Conservation (phyloP, 2,113 vertebrate species). For the Leiothrix lutea region DNA sequence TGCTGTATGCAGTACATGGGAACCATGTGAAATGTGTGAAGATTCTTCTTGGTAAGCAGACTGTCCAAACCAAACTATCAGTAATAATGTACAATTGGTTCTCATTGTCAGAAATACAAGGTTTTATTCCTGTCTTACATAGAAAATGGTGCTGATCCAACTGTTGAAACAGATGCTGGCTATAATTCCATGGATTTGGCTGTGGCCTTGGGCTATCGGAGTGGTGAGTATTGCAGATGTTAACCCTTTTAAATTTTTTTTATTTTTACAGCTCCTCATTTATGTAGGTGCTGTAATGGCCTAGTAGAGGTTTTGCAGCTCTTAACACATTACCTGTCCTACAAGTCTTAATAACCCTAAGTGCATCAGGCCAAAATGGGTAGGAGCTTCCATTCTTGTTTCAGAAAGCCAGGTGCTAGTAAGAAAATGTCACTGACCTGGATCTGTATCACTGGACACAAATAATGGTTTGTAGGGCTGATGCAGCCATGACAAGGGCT, state of each 20-base stretch:
- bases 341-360: neutral
- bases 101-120: neutral
- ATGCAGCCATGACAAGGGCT: neutral
- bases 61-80: neutral
- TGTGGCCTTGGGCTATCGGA: conserved; percentile 92
- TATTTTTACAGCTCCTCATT: neutral
- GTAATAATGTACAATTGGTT: neutral
- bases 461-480: neutral
- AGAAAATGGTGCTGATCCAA: conserved; percentile 96
- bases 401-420: neutral
- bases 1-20: conserved; percentile 96
- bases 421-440: neutral
- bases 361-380: neutral
- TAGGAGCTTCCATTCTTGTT: neutral
- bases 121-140: conserved; percentile 18
- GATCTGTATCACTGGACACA: neutral
- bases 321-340: neutral
- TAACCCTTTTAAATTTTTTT: neutral
- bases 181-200: conserved; percentile 99
- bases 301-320: neutral
- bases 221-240: conserved; percentile 77
- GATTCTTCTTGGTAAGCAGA: conserved; percentile 87
- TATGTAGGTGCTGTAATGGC: neutral
- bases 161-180: conserved; percentile 94
- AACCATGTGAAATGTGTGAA: conserved; percentile 97